Conservation (phyloP, 92 coral and sea anemone genomes). For the Bergia sp. region DNA sequence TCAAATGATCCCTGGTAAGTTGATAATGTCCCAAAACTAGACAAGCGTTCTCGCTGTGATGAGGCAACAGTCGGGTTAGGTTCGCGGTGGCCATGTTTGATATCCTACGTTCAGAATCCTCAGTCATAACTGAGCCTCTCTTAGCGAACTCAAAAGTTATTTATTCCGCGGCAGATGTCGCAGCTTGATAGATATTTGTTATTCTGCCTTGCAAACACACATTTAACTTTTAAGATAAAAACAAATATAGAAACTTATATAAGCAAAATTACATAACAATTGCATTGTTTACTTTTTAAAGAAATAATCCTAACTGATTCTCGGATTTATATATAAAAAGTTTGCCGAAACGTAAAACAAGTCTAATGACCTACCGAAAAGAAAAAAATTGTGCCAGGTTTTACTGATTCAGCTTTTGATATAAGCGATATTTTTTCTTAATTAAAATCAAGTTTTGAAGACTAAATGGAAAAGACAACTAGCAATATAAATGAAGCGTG, state of each 20-base stretch:
- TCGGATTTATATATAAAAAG: neutral
- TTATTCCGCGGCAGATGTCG: neutral
- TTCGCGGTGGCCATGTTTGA: neutral
- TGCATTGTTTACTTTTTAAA: neutral
- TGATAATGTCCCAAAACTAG: neutral
- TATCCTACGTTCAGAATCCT: neutral
- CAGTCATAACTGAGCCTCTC: neutral
- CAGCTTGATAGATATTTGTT: neutral
- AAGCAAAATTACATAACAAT: neutral
- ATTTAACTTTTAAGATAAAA: neutral
- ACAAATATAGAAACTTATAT: neutral
- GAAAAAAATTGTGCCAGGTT: no score
- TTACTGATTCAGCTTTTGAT: neutral
- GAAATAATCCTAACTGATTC: neutral
- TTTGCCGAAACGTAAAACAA: neutral
- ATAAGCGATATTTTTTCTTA: no score
- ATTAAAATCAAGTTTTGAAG: neutral
- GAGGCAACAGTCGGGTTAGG: neutral
- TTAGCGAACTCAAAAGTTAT: neutral
- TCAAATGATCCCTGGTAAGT: neutral
- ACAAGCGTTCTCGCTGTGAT: neutral
- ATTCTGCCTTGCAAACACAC: neutral
- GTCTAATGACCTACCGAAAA: no score
- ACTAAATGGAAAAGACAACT: no score
- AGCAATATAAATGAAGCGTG: neutral